Percentiles rank a stretch among this genome's conserved stretches.
These are phyloP conservation scores for Labrus mixtus DNA, from an alignment of 2,113 vertebrate species.

Conservation along the genomic window DNA sequence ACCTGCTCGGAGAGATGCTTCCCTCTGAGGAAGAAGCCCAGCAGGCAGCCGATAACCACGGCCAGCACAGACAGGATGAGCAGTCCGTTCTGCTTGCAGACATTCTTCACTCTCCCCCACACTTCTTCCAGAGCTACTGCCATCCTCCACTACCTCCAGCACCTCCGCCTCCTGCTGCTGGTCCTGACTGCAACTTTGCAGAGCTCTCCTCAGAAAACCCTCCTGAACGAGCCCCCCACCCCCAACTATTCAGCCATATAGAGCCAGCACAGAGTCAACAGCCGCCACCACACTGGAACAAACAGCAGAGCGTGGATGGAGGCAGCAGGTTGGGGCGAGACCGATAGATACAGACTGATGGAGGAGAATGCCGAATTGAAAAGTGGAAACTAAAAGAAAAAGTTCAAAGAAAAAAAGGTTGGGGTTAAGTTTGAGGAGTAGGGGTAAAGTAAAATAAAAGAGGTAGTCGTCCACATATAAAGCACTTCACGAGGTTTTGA, in stretches of 20 bases:
- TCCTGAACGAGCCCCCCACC: conserved; percentile 35
- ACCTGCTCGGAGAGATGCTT: conserved; percentile 95
- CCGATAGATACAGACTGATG: conserved; percentile 2
- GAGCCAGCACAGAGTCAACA: conserved; percentile 41
- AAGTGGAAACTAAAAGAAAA: conserved; percentile 1
- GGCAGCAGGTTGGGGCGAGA: conserved; percentile 8
- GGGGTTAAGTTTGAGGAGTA: neutral
- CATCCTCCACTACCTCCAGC: conserved; percentile 81
- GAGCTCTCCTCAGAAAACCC: conserved; percentile 47
- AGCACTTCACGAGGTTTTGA: conserved; percentile 58
- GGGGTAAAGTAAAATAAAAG: conserved; percentile 11
- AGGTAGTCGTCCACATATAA: conserved; percentile 56
- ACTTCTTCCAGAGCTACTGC: conserved; percentile 86
- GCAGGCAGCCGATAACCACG: conserved; percentile 95
- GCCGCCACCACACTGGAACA: conserved; percentile 13
- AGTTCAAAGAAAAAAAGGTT: neutral
- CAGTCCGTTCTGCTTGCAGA: conserved; percentile 94
- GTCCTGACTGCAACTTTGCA: conserved; percentile 57
- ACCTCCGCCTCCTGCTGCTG: conserved; percentile 56
- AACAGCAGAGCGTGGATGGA: neutral
- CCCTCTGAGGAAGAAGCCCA: conserved; percentile 96
- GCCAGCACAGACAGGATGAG: conserved; percentile 96
- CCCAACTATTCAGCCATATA: conserved; percentile 74
- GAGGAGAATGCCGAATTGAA: conserved; percentile 4
- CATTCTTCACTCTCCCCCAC: conserved; percentile 90